A percentile compares a stretch with the other conserved stretches of the same genome.
Conservation (phyloP, 37 sponge, comb jelly and placozoan genomes). For the Crambe crambe region DNA sequence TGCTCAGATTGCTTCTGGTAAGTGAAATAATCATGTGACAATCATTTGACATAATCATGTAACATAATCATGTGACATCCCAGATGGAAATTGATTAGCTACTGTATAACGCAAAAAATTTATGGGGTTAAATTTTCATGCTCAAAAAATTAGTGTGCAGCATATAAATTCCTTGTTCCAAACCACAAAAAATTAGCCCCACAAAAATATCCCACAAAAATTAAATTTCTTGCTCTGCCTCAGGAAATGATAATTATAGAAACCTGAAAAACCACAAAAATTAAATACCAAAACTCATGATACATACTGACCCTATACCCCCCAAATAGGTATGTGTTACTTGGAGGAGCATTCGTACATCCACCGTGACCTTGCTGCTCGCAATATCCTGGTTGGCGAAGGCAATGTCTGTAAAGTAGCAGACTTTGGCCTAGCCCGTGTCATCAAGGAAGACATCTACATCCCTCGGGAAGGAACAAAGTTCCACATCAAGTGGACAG, state of each 20-base stretch:
- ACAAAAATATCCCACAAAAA: neutral
- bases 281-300: too few relatives aligned
- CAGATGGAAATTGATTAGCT: too few relatives aligned
- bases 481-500: constrained; percentile 99
- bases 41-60: too few relatives aligned
- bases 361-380: constrained; percentile 95
- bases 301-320: too few relatives aligned
- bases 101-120: too few relatives aligned
- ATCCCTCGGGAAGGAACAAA: constrained; percentile 89
- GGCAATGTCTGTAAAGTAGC: constrained; percentile 97
- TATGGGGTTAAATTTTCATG: too few relatives aligned
- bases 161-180: too few relatives aligned
- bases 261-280: neutral
- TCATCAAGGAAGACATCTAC: constrained; percentile 97
- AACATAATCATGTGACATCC: too few relatives aligned
- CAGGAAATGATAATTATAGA: neutral
- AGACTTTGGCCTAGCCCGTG: constrained; percentile 95
- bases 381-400: constrained; percentile 95
- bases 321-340: constrained; percentile 87
- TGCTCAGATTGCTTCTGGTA: constrained; percentile 94
- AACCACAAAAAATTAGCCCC: too few relatives aligned
- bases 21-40: too few relatives aligned
- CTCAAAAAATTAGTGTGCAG: too few relatives aligned
- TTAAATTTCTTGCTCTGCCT: too few relatives aligned
- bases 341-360: constrained; percentile 95